Evolutionary conservation across 1,140 invertebrate genomes (phyloP), one percentile per base, ranked within the genome.

Genomic region (Cheumatopsyche charites): DNA sequence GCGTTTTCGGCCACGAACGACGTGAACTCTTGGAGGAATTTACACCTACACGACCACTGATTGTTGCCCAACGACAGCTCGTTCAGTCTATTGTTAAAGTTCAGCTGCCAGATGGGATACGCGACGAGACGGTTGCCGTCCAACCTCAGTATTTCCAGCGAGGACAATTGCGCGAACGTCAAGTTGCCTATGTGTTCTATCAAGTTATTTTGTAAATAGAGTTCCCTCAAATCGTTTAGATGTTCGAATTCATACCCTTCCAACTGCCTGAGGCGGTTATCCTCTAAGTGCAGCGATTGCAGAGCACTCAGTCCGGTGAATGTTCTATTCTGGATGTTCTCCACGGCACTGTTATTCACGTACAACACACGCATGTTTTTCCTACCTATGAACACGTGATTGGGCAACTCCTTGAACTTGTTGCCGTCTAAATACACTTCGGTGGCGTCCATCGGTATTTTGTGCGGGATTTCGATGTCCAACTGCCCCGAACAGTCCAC

Each of bases 361-460:
- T 90, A 96, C 0, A 97, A 80, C 13, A 91, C 88, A 72, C 90
- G 86, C 87, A 96, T 90, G 80, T 96, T 96, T 81, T 96, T 96
- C 11, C 94, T 85, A 0, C 94, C 94, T 77, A 97, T 96, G 79
- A 97, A 95, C 23, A 92, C 91, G 79, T 96, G 94, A 79, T 94
- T 93, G 78, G 93, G 90, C 55, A 97, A 80, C 79, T 93, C 90
- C 55, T 87, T 89, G 65, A 97, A 90, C 75, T 92, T 88, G 80
- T 96, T 97, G 21, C 94, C 94, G 79, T 97, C 95, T 63, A 97
- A 83, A 79, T 95, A 96, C 15, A 96, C 89, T 80, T 95, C 92
- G 23, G 94, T 96, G 0, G 93, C 94, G 80, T 97, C 94, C 94
- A 97, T 97, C 13, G 95, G 94, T 73, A 97, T 92, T 67, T 91